A percentile compares a stretch with the other conserved stretches of the same genome.
These are phyloP conservation scores for Drosophila lacertosa DNA, from an alignment of 1,140 invertebrate genomes.

Conservation along the genomic window DNA sequence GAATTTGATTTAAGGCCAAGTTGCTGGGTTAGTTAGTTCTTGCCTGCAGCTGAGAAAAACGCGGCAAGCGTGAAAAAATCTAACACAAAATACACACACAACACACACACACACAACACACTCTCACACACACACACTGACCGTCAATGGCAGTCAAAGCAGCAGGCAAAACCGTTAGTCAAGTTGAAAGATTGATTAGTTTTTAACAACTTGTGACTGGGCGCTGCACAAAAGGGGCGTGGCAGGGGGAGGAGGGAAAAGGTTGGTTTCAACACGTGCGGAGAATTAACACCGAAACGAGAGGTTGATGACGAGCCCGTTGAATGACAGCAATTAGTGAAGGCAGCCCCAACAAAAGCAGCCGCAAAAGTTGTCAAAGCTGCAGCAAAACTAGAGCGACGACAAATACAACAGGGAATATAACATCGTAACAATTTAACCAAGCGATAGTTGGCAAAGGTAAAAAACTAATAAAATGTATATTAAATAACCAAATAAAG, in stretches of 20 bases:
- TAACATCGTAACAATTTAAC: too few relatives aligned
- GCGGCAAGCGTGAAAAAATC: constrained; percentile 61
- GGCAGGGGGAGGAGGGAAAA: too few relatives aligned
- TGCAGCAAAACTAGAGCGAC: constrained; percentile 12
- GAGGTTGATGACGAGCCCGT: constrained; percentile 33
- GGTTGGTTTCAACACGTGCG: constrained; percentile 60
- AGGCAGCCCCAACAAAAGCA: constrained; percentile 15
- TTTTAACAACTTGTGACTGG: constrained; percentile 81
- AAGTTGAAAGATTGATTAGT: constrained; percentile 82
- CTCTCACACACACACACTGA: constrained; percentile 1
- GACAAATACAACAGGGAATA: neutral
- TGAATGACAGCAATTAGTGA: constrained; percentile 70
- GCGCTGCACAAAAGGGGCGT: neutral
- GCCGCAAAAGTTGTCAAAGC: constrained; percentile 1
- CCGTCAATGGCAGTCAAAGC: constrained; percentile 75
- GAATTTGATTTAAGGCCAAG: constrained; percentile 77
- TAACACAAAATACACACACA: constrained; percentile 32
- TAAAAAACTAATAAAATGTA: too few relatives aligned
- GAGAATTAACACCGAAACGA: constrained; percentile 55
- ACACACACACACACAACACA: neutral
- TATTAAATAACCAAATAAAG: too few relatives aligned
- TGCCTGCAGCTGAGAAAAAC: constrained; percentile 47
- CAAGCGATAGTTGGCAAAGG: too few relatives aligned
- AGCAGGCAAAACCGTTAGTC: constrained; percentile 74
- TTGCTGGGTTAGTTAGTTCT: constrained; percentile 34